phyloP scores from a whole-genome alignment of 2,888 invertebrate genomes.

The Unio delphinus region DNA sequence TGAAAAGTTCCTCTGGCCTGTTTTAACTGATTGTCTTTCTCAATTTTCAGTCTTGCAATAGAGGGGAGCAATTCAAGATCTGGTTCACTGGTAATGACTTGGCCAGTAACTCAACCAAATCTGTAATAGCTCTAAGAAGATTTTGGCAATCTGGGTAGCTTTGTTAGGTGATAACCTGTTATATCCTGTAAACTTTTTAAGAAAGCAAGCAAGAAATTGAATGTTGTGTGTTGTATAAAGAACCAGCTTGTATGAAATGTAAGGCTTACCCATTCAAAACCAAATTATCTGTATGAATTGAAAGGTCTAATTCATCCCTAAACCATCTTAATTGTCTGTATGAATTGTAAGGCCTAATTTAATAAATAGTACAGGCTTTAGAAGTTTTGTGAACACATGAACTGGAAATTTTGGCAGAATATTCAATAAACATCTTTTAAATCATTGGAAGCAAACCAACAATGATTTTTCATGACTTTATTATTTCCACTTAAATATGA shows the following conservation, averaged over 20 bases:
- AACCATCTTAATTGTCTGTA: slow-evolving; percentile 13
- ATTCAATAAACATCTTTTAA: slow-evolving; percentile 17
- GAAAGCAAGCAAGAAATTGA: slow-evolving; percentile 15
- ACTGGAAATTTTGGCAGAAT: slow-evolving; percentile 13
- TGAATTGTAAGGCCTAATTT: slow-evolving; percentile 12
- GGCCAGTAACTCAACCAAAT: slow-evolving; percentile 14
- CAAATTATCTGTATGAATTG: too few relatives aligned
- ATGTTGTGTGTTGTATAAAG: slow-evolving; percentile 18
- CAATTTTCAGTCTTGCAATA: slow-evolving; percentile 18
- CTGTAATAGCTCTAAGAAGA: slow-evolving; percentile 3
- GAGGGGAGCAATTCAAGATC: slow-evolving; percentile 14
- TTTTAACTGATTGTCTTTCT: slow-evolving; percentile 15
- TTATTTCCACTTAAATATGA: too few relatives aligned
- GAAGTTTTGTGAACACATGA: slow-evolving; percentile 20
- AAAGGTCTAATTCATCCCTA: neutral
- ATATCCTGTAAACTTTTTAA: slow-evolving; percentile 12
- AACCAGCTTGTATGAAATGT: too few relatives aligned
- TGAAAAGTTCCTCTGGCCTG: slow-evolving; percentile 19
- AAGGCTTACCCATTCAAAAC: too few relatives aligned
- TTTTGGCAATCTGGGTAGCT: too few relatives aligned
- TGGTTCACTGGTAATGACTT: slow-evolving; percentile 19
- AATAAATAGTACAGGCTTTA: slow-evolving; percentile 17
- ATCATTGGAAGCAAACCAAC: neutral
- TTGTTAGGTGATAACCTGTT: slow-evolving; percentile 6
- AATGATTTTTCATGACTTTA: too few relatives aligned